phyloP scores from a whole-genome alignment of 2,888 invertebrate species.

The Hydropsyche betteni region DNA sequence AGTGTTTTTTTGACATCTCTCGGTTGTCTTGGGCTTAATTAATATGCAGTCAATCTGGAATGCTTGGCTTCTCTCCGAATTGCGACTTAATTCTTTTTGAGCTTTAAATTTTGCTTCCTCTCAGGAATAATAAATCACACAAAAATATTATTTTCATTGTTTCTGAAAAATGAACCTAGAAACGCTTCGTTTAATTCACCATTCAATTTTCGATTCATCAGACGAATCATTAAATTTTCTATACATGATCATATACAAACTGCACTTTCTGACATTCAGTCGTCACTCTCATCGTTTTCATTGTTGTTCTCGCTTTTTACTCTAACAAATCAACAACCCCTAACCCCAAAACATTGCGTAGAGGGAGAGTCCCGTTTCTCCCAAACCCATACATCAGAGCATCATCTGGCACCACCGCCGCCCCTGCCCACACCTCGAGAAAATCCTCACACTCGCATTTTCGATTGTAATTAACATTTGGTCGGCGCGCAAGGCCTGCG shows the following conservation, averaged over 20 bases:
- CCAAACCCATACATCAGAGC: conserved; percentile 47
- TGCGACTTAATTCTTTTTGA: conserved; percentile 26
- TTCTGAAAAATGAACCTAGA: no score
- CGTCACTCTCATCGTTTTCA: not conserved
- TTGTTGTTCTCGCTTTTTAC: conserved; percentile 22
- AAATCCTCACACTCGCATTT: conserved; percentile 68
- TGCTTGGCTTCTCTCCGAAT: conserved; percentile 24
- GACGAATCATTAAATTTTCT: no score
- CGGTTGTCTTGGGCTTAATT: conserved; percentile 44
- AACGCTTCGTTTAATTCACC: no score
- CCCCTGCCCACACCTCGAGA: conserved; percentile 52
- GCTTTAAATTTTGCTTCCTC: not conserved
- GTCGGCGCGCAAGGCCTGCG: conserved; percentile 53
- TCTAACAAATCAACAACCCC: not conserved
- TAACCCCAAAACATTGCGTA: not conserved
- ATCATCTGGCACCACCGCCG: conserved; percentile 47
- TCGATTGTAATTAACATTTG: conserved; percentile 80
- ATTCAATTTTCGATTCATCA: no score
- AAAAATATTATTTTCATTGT: no score
- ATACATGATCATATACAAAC: not conserved
- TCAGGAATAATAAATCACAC: not conserved
- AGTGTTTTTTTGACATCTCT: conserved; percentile 43
- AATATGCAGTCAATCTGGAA: conserved; percentile 50
- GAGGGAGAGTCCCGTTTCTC: conserved; percentile 21
- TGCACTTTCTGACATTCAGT: not conserved